Evolutionary conservation across 2,888 invertebrate genomes (phyloP).

Genomic region (Apocheima hispidaria): DNA sequence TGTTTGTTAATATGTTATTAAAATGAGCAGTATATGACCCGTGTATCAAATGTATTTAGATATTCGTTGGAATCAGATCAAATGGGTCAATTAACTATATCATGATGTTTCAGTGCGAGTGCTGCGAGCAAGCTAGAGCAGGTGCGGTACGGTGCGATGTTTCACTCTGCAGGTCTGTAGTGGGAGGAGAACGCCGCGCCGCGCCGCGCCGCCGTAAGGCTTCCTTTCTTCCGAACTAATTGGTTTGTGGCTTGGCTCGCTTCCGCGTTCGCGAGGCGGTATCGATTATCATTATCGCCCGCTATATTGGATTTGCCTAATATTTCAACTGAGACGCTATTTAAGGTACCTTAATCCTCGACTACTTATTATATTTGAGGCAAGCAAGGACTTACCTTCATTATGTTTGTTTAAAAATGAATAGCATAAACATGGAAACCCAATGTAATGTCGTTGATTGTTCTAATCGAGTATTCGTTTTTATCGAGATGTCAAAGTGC

Average conservation of each 20-base stretch:
- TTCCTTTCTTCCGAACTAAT: constrained; percentile 40
- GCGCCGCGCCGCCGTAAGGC: constrained; percentile 23
- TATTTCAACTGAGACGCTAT: neutral
- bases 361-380: neutral
- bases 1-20: neutral
- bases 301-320: constrained; percentile 13
- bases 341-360: neutral
- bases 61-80: neutral
- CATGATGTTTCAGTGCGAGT: neutral
- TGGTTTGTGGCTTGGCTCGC: constrained; percentile 32
- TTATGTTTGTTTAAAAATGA: neutral
- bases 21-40: neutral
- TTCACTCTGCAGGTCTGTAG: neutral
- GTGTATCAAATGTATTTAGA: neutral
- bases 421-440: neutral
- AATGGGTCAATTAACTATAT: neutral
- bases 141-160: neutral
- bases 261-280: constrained; percentile 13
- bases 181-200: no score
- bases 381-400: neutral
- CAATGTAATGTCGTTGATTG: no score
- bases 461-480: no score
- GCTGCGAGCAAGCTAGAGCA: neutral
- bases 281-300: constrained; percentile 17
- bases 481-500: no score